These are phyloP conservation scores for Leucoraja ocellata DNA, from an alignment of 2,797 vertebrate species.

Conservation along the genomic window DNA sequence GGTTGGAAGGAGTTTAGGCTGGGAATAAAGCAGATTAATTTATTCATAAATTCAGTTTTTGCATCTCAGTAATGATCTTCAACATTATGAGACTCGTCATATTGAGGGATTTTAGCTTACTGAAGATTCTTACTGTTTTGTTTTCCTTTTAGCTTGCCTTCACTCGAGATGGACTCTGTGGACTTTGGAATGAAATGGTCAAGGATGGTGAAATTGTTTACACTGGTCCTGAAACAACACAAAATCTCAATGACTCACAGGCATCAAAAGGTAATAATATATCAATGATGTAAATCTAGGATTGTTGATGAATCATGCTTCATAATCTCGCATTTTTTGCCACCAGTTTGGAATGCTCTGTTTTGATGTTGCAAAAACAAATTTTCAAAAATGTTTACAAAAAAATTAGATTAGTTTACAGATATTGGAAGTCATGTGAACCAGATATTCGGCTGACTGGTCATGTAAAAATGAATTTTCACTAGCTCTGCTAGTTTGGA, in stretches of 20 bases:
- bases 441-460: no score
- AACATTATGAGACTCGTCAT: not conserved
- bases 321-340: not conserved
- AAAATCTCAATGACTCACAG: slow-evolving; percentile 63
- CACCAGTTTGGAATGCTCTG: not conserved
- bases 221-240: slow-evolving; percentile 71
- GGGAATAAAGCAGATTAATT: not conserved
- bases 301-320: not conserved
- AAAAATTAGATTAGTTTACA: not conserved
- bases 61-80: not conserved
- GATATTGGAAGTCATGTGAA: no score
- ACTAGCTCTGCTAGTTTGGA: not conserved
- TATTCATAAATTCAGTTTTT: not conserved
- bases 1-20: not conserved
- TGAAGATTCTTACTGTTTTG: not conserved
- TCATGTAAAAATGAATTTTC: no score
- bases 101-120: not conserved
- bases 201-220: slow-evolving; percentile 95
- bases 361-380: not conserved
- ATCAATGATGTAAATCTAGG: not conserved
- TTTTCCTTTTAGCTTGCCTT: slow-evolving; percentile 73
- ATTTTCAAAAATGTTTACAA: slow-evolving; percentile 44
- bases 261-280: slow-evolving; percentile 60
- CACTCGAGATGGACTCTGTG: slow-evolving; percentile 87
- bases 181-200: slow-evolving; percentile 99